These are phyloP conservation scores for Ardeotis arabs DNA, from an alignment of 2,113 vertebrate genomes.

Conservation along the genomic window DNA sequence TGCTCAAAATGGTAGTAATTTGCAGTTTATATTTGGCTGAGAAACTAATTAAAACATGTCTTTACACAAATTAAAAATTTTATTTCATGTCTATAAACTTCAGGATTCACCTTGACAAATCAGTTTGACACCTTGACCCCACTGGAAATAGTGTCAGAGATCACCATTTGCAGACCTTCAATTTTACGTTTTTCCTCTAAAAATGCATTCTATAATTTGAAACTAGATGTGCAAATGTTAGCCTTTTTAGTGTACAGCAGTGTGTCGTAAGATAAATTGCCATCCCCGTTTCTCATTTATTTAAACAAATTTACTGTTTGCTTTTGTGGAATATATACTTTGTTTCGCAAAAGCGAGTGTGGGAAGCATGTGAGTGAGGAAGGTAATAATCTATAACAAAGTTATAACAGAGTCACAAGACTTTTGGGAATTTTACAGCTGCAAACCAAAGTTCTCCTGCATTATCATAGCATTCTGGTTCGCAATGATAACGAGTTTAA, in stretches of 20 bases:
- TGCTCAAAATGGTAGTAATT: neutral
- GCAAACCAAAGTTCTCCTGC: neutral
- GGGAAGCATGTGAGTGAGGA: neutral
- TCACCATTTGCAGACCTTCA: neutral
- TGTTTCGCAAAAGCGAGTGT: neutral
- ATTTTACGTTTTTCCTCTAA: neutral
- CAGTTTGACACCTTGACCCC: neutral
- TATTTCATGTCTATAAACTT: neutral
- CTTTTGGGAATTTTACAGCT: conserved; percentile 54
- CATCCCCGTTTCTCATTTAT: neutral
- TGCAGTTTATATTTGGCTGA: neutral
- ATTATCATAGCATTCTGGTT: conserved; percentile 19
- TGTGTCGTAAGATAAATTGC: neutral
- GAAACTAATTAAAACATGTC: neutral
- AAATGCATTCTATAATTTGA: neutral
- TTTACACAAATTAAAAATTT: neutral
- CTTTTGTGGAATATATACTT: conserved; percentile 16
- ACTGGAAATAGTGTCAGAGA: neutral
- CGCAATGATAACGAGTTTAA: conserved; percentile 47
- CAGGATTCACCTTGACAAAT: neutral
- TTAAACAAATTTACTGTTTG: neutral
- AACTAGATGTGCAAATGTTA: neutral
- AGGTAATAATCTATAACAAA: conserved; percentile 17
- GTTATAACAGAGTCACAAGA: neutral
- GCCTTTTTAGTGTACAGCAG: neutral